Conservation (phyloP, 53 echinoderm and acorn worm species). For the Antedon mediterranea region DNA sequence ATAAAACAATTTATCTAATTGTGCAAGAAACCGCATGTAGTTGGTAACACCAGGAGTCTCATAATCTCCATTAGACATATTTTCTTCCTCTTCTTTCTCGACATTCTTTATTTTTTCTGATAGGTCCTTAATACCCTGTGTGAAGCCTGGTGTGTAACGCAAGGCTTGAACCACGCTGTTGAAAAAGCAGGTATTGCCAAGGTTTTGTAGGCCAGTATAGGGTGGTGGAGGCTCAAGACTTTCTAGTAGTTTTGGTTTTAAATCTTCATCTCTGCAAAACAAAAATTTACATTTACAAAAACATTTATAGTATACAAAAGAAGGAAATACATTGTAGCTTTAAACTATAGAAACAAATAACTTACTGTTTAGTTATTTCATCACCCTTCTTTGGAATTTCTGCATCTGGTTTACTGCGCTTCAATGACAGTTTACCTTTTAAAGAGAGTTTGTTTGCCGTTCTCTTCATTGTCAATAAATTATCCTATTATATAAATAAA, state of each 20-base stretch:
- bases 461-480: background rate
- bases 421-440: background rate
- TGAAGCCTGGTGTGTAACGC: conserved; percentile 75
- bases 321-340: too few relatives aligned
- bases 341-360: too few relatives aligned
- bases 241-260: background rate
- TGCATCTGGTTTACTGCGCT: background rate
- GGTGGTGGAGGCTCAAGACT: conserved; percentile 28
- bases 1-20: background rate
- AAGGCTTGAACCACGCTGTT: conserved; percentile 96
- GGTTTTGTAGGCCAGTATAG: conserved; percentile 70
- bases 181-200: conserved; percentile 94
- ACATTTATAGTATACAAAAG: too few relatives aligned
- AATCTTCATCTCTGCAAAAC: background rate
- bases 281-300: too few relatives aligned
- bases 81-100: background rate
- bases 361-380: background rate
- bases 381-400: background rate
- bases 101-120: conserved; percentile 18
- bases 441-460: background rate
- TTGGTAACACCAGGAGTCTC: conserved; percentile 6
- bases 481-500: too few relatives aligned
- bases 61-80: conserved; percentile 6
- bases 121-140: conserved; percentile 28
- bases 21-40: background rate